These are phyloP conservation scores for Epinephelus lanceolatus DNA, from an alignment of 2,113 vertebrate genomes.

Conservation along the genomic window DNA sequence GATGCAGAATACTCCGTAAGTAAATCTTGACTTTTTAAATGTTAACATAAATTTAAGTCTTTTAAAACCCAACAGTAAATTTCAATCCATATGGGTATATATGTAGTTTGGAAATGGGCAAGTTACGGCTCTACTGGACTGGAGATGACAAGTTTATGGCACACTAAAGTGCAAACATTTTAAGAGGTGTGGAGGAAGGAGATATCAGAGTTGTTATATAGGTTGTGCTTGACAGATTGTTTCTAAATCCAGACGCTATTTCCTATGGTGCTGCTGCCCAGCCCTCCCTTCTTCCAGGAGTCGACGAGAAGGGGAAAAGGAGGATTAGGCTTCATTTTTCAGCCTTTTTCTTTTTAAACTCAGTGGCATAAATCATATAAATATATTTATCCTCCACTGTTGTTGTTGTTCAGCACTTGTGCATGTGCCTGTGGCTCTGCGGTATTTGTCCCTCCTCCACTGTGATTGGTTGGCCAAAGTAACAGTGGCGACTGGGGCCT, in stretches of 20 bases:
- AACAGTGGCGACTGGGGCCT: no score
- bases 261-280: constrained; percentile 29
- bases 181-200: constrained; percentile 6
- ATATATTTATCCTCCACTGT: not conserved
- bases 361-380: constrained; percentile 33
- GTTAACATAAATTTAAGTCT: constrained; percentile 13
- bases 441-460: no score
- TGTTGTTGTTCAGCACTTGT: no score
- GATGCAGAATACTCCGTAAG: not conserved
- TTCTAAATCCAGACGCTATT: constrained; percentile 40
- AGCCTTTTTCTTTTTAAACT: constrained; percentile 45
- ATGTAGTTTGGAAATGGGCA: constrained; percentile 2
- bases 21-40: constrained; percentile 22
- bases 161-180: constrained; percentile 64
- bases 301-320: not conserved
- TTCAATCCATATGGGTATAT: constrained; percentile 12
- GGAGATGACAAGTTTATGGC: constrained; percentile 72
- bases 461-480: no score
- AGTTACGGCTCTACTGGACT: constrained; percentile 47
- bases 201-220: constrained; percentile 46
- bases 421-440: no score
- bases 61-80: constrained; percentile 37
- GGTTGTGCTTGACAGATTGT: constrained; percentile 44
- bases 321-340: constrained; percentile 49
- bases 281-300: constrained; percentile 7